A percentile compares a stretch with the other conserved stretches of the same genome.
Evolutionary conservation across 2,888 invertebrate species (phyloP).

Genomic region (Drosophila aldrichi): DNA sequence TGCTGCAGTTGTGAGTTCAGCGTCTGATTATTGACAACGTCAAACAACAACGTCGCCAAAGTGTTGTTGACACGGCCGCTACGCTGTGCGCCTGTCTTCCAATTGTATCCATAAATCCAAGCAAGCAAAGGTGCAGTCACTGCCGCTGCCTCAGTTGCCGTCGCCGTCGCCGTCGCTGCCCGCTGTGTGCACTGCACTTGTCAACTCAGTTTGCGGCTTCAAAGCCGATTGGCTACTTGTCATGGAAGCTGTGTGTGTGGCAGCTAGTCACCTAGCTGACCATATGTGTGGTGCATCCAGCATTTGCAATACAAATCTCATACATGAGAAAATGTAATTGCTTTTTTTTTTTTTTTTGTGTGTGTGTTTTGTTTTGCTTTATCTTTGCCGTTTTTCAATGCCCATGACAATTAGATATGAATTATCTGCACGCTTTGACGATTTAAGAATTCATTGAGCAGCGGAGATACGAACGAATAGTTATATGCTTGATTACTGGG

Average conservation of each 20-base stretch:
- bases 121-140: slow-evolving; percentile 40
- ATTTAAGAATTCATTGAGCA: slow-evolving; percentile 76
- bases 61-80: slow-evolving; percentile 70
- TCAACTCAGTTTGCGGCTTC: slow-evolving; percentile 65
- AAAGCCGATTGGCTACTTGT: slow-evolving; percentile 54
- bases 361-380: slow-evolving; percentile 8
- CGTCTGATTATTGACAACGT: slow-evolving; percentile 76
- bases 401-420: slow-evolving; percentile 71
- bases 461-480: slow-evolving; percentile 51
- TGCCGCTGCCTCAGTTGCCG: slow-evolving; percentile 4
- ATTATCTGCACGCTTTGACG: slow-evolving; percentile 77
- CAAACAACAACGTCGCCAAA: slow-evolving; percentile 62
- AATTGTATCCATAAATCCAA: slow-evolving; percentile 68
- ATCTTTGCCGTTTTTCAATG: slow-evolving; percentile 28
- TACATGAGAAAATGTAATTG: slow-evolving; percentile 41
- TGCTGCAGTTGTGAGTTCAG: slow-evolving; percentile 63
- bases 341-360: slow-evolving; percentile 1
- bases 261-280: slow-evolving; percentile 32
- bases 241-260: slow-evolving; percentile 40
- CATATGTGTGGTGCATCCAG: slow-evolving; percentile 30
- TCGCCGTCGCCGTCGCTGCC: slow-evolving; percentile 19
- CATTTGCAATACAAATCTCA: slow-evolving; percentile 70
- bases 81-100: slow-evolving; percentile 7
- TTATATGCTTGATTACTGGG: slow-evolving; percentile 37
- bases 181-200: slow-evolving; percentile 76